A percentile compares a stretch with the other conserved stretches of the same genome.
Evolutionary conservation across 2,113 vertebrate genomes (phyloP).

Genomic region (human (Homo sapiens)): GRCh38 chr1:209839501-209840000

Average conservation of each 20-base stretch:
- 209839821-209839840: too few species aligned
- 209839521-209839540: background rate
- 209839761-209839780: background rate
- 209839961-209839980: background rate
- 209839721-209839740: background rate
- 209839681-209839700: background rate
- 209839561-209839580: background rate
- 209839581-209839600: background rate
- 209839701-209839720: background rate
- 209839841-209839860: background rate
- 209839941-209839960: background rate
- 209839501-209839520: background rate
- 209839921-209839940: background rate
- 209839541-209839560: accelerated
- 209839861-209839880: background rate
- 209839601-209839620: background rate
- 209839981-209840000: background rate
- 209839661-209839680: background rate
- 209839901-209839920: background rate
- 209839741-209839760: background rate
- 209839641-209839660: background rate
- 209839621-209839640: background rate
- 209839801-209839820: background rate
- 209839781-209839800: background rate
- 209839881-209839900: background rate